Evolutionary conservation across 2,888 invertebrate genomes (phyloP), one percentile per base, ranked within the genome.

Genomic region (Noctuana brunneofusca): DNA sequence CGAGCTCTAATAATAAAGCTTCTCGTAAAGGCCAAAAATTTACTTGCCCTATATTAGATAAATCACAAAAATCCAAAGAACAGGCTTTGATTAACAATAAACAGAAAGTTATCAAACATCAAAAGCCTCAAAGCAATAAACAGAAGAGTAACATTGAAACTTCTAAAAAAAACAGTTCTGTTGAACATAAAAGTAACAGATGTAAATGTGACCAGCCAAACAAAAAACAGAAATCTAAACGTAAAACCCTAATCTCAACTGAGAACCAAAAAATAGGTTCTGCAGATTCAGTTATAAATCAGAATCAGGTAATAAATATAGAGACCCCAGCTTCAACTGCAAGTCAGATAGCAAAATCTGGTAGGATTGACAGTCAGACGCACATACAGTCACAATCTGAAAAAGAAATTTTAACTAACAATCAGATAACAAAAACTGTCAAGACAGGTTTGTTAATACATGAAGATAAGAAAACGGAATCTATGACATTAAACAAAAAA

Each of bases 221-320:
- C 22, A 46, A 50, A 38, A 49, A 58, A 12, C 38, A 50, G 9
- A 62, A 56, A 50, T 30, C 55, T 24, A 54, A 60, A 38, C 18
- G 24, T 18, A 22, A 48, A 3, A 62, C 27, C 3, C 35, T 24
- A 50, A 14, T 12, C 20, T 38, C 18, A 1, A 20, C 41, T 62
- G 49, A 55, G 30, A 55, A 62, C 14, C 38, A 35, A 27, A 24
- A 18, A 4, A 12, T 2, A 1, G 30, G 18, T 43, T 12, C 43
- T n/a, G 43, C 43, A 8, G 16, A 43, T 16, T 27, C 30, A 16
- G 9, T n/a, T 14, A 18, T 49, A 24, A 24, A 9, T 24, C 22
- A n/a, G 6, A 22, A 49, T 12, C 46, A 18, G 12, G 5, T 5
- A 14, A 14, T 3, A 24, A 24, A 49, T 8, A 14, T 2, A 3